These are phyloP conservation scores for Clarias gariepinus DNA, from an alignment of 2,113 vertebrate species.

Conservation along the genomic window DNA sequence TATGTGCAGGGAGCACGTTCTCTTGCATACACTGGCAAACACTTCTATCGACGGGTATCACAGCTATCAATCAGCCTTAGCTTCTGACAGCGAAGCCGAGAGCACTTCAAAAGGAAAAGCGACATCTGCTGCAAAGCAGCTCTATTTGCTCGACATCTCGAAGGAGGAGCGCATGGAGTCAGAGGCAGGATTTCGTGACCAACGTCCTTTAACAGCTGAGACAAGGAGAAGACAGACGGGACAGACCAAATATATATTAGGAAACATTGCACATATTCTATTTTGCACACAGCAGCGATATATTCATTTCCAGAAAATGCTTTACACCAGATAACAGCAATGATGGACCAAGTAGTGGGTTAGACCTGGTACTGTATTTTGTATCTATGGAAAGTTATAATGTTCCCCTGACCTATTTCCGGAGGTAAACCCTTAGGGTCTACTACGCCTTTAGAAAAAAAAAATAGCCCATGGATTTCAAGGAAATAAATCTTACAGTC, in stretches of 20 bases:
- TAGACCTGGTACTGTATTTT: neutral
- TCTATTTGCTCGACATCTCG: constrained; percentile 64
- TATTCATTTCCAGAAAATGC: neutral
- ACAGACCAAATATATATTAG: neutral
- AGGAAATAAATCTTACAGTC: neutral
- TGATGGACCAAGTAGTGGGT: neutral
- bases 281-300: neutral
- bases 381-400: neutral
- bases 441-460: constrained; percentile 1
- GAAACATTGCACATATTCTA: neutral
- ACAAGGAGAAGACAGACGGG: neutral
- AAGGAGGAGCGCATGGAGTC: constrained; percentile 42
- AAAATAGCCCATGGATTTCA: neutral
- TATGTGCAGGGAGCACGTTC: neutral
- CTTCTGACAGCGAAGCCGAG: constrained; percentile 57
- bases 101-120: constrained; percentile 60
- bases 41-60: constrained; percentile 42
- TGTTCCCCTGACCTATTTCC: neutral
- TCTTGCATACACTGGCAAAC: neutral
- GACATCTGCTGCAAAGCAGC: constrained; percentile 61
- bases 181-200: constrained; percentile 33
- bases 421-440: neutral
- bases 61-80: constrained; percentile 65
- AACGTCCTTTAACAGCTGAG: constrained; percentile 7
- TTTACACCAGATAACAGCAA: neutral